Evolutionary conservation across 2,113 vertebrate genomes (phyloP), one percentile per base, ranked within the genome.

Genomic region (Pterocles orientalis): DNA sequence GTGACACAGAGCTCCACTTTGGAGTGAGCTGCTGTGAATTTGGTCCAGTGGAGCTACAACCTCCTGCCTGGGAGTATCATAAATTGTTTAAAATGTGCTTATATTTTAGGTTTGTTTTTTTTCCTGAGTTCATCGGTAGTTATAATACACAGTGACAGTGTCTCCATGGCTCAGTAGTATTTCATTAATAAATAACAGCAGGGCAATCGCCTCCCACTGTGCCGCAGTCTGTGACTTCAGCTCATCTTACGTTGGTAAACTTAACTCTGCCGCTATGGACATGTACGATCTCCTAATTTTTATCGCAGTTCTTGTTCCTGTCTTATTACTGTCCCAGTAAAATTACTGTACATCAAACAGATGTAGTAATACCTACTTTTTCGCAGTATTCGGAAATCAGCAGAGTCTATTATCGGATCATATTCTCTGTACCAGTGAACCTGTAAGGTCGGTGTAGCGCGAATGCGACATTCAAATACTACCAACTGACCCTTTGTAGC

Each of bases 391-490:
- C 97, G 97, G 89, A 99, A 99, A 72, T 99, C 98, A 0, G 98
- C 98, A 1, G 99, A 99, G 78, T 99, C 98, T 48, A 94, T 62
- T 21, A 98, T 98, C 77, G 97, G 98, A 8, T 98, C 97, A 0
- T 98, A 97, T 7, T 99, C 98, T 94, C 98, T 96, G 97, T 98
- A 98, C 99, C 99, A 99, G 88, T 94, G 97, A 79, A 99, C 98
- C 96, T 99, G 98, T 75, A 98, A 92, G 29, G 98, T 97, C 9
- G 98, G 97, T 0, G 98, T 98, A 64, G 98, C 97, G 15, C 97
- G 98, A 83, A 99, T 85, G 21, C 98, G 97, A 39, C 99, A 99
- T 94, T 99, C 99, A 97, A 99, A 97, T 3, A 98, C 97, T 90
- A 98, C 99, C 88, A 98, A 47, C 86, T 99, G 99, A 8, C 99